Evolutionary conservation across 1,140 invertebrate species (phyloP).

Genomic region (Hyphantria cunea): DNA sequence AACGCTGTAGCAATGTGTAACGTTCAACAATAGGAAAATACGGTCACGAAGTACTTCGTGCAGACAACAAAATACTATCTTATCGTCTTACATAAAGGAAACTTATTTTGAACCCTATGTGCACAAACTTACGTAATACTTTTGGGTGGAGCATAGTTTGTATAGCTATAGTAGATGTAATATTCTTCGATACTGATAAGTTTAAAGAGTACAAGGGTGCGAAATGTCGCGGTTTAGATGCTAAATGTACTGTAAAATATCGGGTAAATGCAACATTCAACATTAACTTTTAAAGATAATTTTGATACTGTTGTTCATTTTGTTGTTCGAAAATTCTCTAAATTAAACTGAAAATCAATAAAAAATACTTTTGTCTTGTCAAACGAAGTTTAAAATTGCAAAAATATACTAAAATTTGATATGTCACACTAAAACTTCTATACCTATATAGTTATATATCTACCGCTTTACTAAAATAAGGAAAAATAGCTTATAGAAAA

Average conservation of each 20-base stretch:
- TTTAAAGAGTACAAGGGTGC: constrained; percentile 45
- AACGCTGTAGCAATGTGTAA: constrained; percentile 11
- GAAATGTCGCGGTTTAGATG: constrained; percentile 47
- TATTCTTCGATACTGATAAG: constrained; percentile 29
- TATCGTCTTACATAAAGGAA: constrained; percentile 7
- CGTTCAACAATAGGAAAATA: constrained; percentile 25
- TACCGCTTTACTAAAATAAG: too few relatives aligned
- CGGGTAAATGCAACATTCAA: constrained; percentile 36
- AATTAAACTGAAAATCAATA: too few relatives aligned
- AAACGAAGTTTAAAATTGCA: too few relatives aligned
- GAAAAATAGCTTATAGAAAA: too few relatives aligned
- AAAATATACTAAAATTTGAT: too few relatives aligned
- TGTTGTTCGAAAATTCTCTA: too few relatives aligned
- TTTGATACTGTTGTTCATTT: too few relatives aligned
- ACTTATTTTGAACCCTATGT: background rate
- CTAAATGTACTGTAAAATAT: constrained; percentile 58
- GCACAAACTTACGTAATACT: background rate
- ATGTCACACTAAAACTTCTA: too few relatives aligned
- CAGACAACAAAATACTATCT: constrained; percentile 12
- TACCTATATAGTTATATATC: too few relatives aligned
- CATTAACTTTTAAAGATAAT: too few relatives aligned
- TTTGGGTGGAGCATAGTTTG: background rate
- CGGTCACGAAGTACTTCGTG: constrained; percentile 31
- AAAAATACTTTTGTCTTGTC: too few relatives aligned
- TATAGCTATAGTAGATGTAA: constrained; percentile 4